These are phyloP conservation scores for Ceratina japonica DNA, from an alignment of 1,140 invertebrate genomes.

Conservation along the genomic window DNA sequence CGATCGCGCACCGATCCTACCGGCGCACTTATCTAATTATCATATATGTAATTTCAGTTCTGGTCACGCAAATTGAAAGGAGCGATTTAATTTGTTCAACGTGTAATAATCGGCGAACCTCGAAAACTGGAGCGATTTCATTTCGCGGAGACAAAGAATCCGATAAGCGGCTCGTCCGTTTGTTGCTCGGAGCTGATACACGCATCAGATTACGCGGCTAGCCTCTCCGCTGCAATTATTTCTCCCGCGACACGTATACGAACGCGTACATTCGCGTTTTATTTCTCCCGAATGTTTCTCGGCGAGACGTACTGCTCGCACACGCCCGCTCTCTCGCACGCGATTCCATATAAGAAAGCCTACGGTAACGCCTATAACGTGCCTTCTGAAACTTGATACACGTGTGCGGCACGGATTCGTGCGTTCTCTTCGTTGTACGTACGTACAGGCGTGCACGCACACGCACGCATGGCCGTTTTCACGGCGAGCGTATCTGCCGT, in stretches of 20 bases:
- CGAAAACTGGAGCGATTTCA: conserved; percentile 29
- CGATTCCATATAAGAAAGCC: conserved; percentile 65
- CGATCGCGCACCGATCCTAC: not conserved
- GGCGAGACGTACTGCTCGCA: not conserved
- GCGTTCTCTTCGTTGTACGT: not conserved
- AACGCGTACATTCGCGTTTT: conserved; percentile 31
- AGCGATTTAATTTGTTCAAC: conserved; percentile 19
- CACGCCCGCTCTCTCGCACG: conserved; percentile 49
- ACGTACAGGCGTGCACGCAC: not conserved
- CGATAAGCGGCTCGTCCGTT: conserved; percentile 21
- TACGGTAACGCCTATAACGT: conserved; percentile 59
- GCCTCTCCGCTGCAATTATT: conserved; percentile 28
- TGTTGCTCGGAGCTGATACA: conserved; percentile 39
- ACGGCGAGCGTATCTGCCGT: not conserved
- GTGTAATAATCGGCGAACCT: conserved; percentile 23
- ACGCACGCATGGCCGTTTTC: not conserved
- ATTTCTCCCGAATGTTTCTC: conserved; percentile 51
- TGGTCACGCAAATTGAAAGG: conserved; percentile 14
- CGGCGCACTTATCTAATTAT: conserved; percentile 39
- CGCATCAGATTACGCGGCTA: conserved; percentile 32
- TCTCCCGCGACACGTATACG: conserved; percentile 51
- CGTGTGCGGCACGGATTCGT: conserved; percentile 51
- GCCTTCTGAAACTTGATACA: conserved; percentile 61
- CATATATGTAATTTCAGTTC: conserved; percentile 1
- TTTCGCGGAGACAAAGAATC: conserved; percentile 4